Conservation (phyloP, 2,797 vertebrate species). For the Numenius phaeopus region DNA sequence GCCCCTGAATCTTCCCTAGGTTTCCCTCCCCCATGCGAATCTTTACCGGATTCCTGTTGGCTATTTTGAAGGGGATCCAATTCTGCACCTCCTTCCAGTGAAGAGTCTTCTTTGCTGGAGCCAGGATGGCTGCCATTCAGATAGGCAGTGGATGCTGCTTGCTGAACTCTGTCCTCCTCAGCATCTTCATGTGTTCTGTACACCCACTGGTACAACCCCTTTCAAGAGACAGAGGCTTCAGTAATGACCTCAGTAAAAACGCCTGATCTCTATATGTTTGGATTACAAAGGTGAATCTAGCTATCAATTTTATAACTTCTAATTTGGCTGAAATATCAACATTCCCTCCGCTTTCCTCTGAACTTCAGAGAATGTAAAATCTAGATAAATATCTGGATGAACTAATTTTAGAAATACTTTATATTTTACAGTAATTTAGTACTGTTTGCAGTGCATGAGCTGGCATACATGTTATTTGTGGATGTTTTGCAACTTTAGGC, state of each 20-base stretch:
- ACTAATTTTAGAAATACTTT: background rate
- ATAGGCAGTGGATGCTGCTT: constrained; percentile 61
- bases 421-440: background rate
- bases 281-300: background rate
- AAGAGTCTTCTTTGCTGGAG: constrained; percentile 9
- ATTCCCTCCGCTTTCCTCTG: background rate
- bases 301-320: background rate
- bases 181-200: constrained; percentile 92
- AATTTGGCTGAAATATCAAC: background rate
- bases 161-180: constrained; percentile 83
- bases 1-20: background rate
- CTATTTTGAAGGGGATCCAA: constrained; percentile 69
- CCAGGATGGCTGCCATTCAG: constrained; percentile 45
- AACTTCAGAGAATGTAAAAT: background rate
- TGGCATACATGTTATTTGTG: background rate
- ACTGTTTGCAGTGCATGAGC: background rate
- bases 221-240: background rate
- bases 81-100: constrained; percentile 79
- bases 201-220: constrained; percentile 92
- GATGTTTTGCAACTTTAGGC: background rate
- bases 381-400: background rate
- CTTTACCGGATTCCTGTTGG: constrained; percentile 87
- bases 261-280: background rate
- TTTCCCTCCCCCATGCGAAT: background rate
- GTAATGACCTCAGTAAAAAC: background rate